Evolutionary conservation across 1,140 invertebrate species (phyloP).

Genomic region (Calliopsis andreniformis): DNA sequence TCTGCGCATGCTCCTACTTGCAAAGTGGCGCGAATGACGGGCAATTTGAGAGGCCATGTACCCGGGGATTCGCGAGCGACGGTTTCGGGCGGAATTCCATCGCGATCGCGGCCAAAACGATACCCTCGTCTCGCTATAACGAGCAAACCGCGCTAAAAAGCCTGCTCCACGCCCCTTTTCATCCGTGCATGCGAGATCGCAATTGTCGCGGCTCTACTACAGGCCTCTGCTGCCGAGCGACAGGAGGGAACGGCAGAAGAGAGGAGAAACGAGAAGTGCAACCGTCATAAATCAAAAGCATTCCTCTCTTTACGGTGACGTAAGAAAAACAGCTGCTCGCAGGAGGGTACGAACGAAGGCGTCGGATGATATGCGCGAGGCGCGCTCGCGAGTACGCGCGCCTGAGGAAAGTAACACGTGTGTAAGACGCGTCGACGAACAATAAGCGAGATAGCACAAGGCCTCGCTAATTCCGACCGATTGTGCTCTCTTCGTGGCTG

Average conservation of each 20-base stretch:
- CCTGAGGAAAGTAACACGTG: slow-evolving; percentile 24
- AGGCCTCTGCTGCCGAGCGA: neutral
- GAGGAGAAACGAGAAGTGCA: slow-evolving; percentile 24
- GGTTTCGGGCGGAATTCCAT: slow-evolving; percentile 1
- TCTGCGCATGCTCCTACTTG: no score
- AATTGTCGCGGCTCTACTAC: slow-evolving; percentile 55
- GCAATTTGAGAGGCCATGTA: neutral
- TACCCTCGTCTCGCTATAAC: slow-evolving; percentile 22
- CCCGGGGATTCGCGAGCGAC: neutral
- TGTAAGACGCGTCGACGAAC: slow-evolving; percentile 57
- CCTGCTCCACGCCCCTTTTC: slow-evolving; percentile 39
- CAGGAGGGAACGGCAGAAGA: neutral
- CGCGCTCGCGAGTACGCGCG: slow-evolving; percentile 19
- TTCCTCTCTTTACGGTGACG: slow-evolving; percentile 59
- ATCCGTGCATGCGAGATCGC: slow-evolving; percentile 54
- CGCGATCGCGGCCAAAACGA: neutral
- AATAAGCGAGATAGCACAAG: slow-evolving; percentile 68
- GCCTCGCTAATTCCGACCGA: slow-evolving; percentile 71
- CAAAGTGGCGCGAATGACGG: no score
- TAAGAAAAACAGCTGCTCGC: slow-evolving; percentile 71
- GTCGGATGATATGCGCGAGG: slow-evolving; percentile 53
- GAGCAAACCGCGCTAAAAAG: slow-evolving; percentile 32
- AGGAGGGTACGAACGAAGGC: slow-evolving; percentile 42
- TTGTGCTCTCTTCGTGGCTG: slow-evolving; percentile 68
- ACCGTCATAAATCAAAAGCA: slow-evolving; percentile 67